Conservation (phyloP, 2,888 invertebrate genomes). For the Acrobasis consociella region DNA sequence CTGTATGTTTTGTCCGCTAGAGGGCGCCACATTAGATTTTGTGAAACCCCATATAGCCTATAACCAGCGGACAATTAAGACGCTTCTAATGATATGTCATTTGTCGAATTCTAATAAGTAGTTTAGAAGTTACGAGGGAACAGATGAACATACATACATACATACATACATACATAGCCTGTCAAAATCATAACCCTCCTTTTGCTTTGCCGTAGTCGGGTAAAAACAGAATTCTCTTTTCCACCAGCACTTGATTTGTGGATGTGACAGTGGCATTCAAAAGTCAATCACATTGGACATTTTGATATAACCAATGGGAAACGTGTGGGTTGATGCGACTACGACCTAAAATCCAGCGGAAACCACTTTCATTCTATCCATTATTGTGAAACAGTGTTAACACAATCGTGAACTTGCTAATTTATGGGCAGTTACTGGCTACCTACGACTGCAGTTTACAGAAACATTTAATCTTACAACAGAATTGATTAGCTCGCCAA, state of each 20-base stretch:
- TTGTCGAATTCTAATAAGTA: too few relatives aligned
- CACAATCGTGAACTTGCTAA: conserved; percentile 16
- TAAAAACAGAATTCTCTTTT: neutral
- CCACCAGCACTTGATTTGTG: neutral
- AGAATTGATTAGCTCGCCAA: neutral
- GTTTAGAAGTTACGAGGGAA: too few relatives aligned
- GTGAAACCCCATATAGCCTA: too few relatives aligned
- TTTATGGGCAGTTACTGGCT: conserved; percentile 9
- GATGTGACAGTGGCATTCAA: conserved; percentile 5
- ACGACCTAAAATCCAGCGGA: conserved; percentile 6
- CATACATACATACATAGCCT: too few relatives aligned
- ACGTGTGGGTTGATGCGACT: conserved; percentile 14
- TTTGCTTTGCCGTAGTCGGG: too few relatives aligned
- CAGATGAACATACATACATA: too few relatives aligned
- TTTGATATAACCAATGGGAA: conserved; percentile 5
- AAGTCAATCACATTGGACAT: conserved; percentile 11
- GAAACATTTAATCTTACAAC: neutral
- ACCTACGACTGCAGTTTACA: conserved; percentile 3
- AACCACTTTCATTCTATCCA: conserved; percentile 18
- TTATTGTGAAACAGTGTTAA: conserved; percentile 19
- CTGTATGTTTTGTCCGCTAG: too few relatives aligned
- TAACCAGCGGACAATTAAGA: too few relatives aligned
- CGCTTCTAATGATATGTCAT: too few relatives aligned
- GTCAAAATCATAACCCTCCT: too few relatives aligned
- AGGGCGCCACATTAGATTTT: too few relatives aligned